These are phyloP conservation scores for Lepus timidus DNA, from an alignment of 2,113 vertebrate species.

Conservation along the genomic window DNA sequence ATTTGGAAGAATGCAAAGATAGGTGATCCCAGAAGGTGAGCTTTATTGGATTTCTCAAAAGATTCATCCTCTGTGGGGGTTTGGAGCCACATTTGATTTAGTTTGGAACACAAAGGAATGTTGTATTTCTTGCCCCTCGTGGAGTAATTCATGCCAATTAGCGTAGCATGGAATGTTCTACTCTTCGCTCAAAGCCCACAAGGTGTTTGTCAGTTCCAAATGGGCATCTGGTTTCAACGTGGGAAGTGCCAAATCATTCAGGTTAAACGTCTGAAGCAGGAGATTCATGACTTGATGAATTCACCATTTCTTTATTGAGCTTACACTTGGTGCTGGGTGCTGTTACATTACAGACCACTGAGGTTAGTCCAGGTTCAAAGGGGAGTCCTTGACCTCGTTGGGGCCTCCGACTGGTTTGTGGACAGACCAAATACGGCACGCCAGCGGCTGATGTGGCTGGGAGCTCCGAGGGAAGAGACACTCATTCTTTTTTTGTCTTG, in stretches of 20 bases:
- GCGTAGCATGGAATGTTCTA: background rate
- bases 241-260: constrained; percentile 47
- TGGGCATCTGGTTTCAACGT: constrained; percentile 2
- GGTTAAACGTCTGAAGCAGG: constrained; percentile 10
- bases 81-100: constrained; percentile 1
- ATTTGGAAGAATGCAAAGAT: constrained; percentile 40
- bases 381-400: background rate
- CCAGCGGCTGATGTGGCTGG: background rate
- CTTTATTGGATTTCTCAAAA: constrained; percentile 30
- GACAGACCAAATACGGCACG: background rate
- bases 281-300: constrained; percentile 40
- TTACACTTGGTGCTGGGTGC: background rate
- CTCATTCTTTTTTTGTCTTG: background rate
- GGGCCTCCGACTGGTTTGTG: background rate
- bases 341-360: background rate
- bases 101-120: constrained; percentile 40
- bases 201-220: constrained; percentile 26
- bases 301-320: constrained; percentile 1
- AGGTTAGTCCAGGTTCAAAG: background rate
- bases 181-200: background rate
- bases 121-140: background rate
- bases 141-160: background rate
- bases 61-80: background rate
- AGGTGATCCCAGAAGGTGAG: background rate
- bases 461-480: background rate